Evolutionary conservation across 2,113 vertebrate species (phyloP).

Genomic region (Potamarius usumacintae): DNA sequence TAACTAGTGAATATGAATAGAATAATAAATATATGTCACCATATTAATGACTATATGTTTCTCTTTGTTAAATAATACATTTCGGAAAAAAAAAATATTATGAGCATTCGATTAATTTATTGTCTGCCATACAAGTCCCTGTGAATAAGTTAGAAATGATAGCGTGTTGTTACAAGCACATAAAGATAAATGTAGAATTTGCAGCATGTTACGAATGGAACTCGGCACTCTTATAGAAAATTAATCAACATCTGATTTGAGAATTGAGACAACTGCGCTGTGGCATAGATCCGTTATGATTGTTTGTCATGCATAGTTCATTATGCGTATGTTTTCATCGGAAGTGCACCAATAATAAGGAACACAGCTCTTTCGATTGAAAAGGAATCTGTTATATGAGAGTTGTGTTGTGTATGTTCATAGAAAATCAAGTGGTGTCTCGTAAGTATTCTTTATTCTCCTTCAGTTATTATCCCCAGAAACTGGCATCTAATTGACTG

Average conservation of each 20-base stretch:
- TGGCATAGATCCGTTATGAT: neutral
- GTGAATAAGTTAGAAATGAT: neutral
- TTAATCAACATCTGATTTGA: neutral
- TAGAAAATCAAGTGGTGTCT: conserved; percentile 7
- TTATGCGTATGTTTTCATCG: neutral
- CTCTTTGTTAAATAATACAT: neutral
- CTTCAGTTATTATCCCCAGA: conserved; percentile 30
- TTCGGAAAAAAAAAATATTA: neutral
- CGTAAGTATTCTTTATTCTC: conserved; percentile 30
- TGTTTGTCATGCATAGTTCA: neutral
- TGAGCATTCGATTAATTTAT: neutral
- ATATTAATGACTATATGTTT: neutral
- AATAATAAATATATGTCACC: neutral
- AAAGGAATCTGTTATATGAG: neutral
- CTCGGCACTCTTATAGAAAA: neutral
- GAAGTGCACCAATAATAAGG: neutral
- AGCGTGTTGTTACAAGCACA: neutral
- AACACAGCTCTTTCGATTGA: neutral
- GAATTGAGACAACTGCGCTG: neutral
- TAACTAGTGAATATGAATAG: too few relatives aligned
- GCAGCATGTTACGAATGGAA: neutral
- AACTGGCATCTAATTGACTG: conserved; percentile 24
- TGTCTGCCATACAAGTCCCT: neutral
- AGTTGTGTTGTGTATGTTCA: neutral
- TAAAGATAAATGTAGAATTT: neutral